These are phyloP conservation scores for Salpingus planirostris DNA, from an alignment of 2,888 invertebrate genomes.

Conservation along the genomic window DNA sequence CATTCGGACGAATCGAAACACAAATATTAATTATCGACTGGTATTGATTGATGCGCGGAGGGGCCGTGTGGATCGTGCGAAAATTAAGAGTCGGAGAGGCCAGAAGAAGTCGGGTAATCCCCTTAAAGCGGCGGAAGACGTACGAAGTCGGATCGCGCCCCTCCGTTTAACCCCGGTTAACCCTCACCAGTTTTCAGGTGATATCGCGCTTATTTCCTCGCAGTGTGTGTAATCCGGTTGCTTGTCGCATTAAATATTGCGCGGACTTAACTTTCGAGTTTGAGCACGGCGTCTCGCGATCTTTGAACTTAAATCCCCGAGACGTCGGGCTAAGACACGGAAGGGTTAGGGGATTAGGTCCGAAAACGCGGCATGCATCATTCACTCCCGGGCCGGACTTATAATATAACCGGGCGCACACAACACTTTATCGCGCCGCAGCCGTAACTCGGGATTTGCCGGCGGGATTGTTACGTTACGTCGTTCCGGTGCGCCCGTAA, in stretches of 20 bases:
- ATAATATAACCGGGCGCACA: no score
- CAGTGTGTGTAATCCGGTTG: constrained; percentile 30
- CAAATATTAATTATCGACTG: constrained; percentile 33
- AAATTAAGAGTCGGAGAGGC: no score
- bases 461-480: no score
- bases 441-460: constrained; percentile 9
- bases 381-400: constrained; percentile 20
- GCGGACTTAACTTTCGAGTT: constrained; percentile 33
- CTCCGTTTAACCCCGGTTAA: no score
- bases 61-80: no score
- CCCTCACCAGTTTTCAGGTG: no score
- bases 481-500: no score
- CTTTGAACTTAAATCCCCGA: constrained; percentile 33
- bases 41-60: no score
- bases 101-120: no score
- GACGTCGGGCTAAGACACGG: constrained; percentile 27
- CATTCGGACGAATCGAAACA: constrained; percentile 31
- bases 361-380: constrained; percentile 23
- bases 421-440: constrained; percentile 15
- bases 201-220: no score
- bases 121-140: no score
- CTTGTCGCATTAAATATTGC: constrained; percentile 39
- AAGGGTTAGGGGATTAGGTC: constrained; percentile 22
- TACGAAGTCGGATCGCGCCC: no score
- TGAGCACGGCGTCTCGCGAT: constrained; percentile 18